Conservation (phyloP, 2,797 vertebrate genomes). For the Mus minutoides region DNA sequence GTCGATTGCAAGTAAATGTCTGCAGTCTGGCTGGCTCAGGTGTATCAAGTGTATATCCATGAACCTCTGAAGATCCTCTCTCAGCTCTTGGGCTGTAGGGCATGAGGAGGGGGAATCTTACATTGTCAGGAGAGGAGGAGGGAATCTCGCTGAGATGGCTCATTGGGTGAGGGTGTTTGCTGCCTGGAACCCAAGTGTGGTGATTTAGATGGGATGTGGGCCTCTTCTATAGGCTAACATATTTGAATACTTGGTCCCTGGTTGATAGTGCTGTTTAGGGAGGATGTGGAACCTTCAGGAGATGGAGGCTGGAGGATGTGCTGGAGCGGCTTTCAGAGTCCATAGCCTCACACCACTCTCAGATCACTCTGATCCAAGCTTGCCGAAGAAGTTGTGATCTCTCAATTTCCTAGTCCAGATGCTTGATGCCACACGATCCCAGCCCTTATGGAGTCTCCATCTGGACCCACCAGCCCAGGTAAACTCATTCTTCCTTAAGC, state of each 20-base stretch:
- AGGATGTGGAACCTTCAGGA: neutral
- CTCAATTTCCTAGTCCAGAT: neutral
- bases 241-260: neutral
- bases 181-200: neutral
- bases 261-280: neutral
- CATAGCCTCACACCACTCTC: too few species aligned
- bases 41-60: neutral
- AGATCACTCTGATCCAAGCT: neutral
- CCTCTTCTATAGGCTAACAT: neutral
- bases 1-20: neutral
- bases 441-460: neutral
- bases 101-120: neutral
- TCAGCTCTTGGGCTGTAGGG: neutral
- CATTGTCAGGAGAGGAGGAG: neutral
- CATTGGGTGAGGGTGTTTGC: neutral
- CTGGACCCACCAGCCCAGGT: neutral
- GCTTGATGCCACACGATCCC: too few species aligned
- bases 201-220: neutral
- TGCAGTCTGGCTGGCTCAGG: neutral
- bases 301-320: neutral
- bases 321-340: neutral
- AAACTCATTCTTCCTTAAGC: neutral
- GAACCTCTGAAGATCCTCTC: too few species aligned
- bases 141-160: neutral
- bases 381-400: neutral